These are phyloP conservation scores for Drosophila subobscura DNA, from an alignment of 1,140 invertebrate genomes.

Conservation along the genomic window DNA sequence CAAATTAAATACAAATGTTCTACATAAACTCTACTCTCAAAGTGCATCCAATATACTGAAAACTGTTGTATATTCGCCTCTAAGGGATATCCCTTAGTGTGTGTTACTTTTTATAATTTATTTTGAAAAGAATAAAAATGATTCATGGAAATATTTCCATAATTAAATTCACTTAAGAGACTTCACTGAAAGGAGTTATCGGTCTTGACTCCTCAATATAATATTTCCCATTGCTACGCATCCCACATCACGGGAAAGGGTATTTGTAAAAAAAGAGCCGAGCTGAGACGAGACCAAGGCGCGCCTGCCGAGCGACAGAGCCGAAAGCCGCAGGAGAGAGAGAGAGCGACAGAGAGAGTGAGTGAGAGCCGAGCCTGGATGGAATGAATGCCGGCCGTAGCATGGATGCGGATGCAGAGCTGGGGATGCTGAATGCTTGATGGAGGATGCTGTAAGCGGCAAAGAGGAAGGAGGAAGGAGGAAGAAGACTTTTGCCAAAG, in stretches of 20 bases:
- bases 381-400: not conserved
- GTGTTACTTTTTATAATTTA: no score
- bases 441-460: slow-evolving; percentile 6
- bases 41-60: no score
- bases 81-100: no score
- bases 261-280: slow-evolving; percentile 1
- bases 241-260: not conserved
- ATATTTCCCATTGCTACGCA: no score
- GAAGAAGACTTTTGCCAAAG: slow-evolving; percentile 1
- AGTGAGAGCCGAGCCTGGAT: slow-evolving; percentile 14
- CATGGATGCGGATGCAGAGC: not conserved
- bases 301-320: slow-evolving; percentile 11
- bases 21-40: no score
- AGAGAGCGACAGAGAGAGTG: not conserved
- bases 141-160: no score
- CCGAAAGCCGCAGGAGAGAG: not conserved
- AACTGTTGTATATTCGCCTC: no score
- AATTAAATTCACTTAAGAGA: no score
- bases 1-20: no score
- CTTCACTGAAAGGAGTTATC: no score
- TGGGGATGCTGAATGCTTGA: slow-evolving; percentile 13
- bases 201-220: no score
- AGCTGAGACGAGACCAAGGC: slow-evolving; percentile 5
- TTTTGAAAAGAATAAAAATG: no score
- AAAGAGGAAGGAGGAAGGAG: slow-evolving; percentile 11